phyloP scores from a whole-genome alignment of 2,888 invertebrate genomes.

The Dynastes maya region DNA sequence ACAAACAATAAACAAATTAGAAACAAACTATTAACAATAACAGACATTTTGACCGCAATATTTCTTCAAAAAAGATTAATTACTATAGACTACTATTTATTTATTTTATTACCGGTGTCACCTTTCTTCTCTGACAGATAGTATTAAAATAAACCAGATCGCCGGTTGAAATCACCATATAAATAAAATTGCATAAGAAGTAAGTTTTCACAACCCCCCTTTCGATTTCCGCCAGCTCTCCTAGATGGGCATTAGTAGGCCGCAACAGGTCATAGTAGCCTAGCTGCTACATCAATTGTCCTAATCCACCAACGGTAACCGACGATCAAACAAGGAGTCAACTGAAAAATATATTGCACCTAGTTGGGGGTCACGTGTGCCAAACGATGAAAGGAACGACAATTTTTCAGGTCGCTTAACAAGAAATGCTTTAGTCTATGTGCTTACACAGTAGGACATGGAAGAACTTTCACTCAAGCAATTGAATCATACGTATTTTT shows the following conservation, averaged over 20 bases:
- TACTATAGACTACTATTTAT: not conserved
- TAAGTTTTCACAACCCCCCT: slow-evolving; percentile 16
- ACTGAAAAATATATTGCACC: not conserved
- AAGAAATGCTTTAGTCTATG: not conserved
- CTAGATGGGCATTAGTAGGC: not conserved
- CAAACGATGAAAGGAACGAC: not conserved
- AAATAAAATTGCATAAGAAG: slow-evolving; percentile 33
- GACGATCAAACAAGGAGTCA: not conserved
- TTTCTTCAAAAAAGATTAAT: not conserved
- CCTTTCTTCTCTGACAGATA: not conserved
- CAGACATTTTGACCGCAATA: slow-evolving; percentile 2
- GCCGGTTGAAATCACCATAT: not conserved
- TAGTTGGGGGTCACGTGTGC: not conserved
- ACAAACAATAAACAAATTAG: slow-evolving; percentile 9
- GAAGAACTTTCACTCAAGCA: not conserved
- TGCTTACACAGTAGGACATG: not conserved
- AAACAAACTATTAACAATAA: slow-evolving; percentile 5
- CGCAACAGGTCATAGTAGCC: not conserved
- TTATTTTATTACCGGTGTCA: not conserved
- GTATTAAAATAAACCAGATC: slow-evolving; percentile 20
- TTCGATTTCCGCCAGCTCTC: not conserved
- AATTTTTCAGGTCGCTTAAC: not conserved
- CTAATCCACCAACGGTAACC: not conserved
- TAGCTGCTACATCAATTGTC: not conserved
- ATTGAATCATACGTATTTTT: too few relatives aligned